phyloP scores from a whole-genome alignment of 2,113 vertebrate species.

The Cichladusa arquata region DNA sequence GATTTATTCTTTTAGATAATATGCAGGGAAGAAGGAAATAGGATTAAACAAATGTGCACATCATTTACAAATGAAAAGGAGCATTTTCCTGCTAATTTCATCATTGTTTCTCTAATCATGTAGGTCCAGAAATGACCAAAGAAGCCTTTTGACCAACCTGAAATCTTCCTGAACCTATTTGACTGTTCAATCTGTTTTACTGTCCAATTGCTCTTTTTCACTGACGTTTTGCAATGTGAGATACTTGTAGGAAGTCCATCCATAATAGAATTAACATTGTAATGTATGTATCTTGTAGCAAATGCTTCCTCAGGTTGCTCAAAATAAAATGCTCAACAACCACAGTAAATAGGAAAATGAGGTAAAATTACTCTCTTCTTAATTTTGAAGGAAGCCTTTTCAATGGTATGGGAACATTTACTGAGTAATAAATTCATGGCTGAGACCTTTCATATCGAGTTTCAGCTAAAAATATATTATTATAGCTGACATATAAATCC shows the following conservation, averaged over 20 bases:
- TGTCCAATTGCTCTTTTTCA: background rate
- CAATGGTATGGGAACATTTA: background rate
- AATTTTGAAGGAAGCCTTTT: background rate
- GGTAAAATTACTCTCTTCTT: background rate
- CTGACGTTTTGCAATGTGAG: accelerated
- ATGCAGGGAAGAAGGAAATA: background rate
- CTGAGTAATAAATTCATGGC: background rate
- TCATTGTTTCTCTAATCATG: background rate
- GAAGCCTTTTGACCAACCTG: background rate
- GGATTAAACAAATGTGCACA: background rate
- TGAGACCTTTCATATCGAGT: background rate
- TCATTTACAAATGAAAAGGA: background rate
- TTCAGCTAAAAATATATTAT: background rate
- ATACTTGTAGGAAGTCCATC: background rate
- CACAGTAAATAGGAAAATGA: background rate
- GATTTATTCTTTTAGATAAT: background rate
- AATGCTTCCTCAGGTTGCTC: background rate
- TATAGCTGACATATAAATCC: background rate
- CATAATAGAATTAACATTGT: background rate
- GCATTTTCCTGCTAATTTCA: background rate
- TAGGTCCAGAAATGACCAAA: background rate
- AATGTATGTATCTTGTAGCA: background rate
- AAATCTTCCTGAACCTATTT: background rate
- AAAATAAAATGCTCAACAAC: background rate
- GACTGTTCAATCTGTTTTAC: background rate